Evolutionary conservation across 2,797 vertebrate genomes (phyloP), one percentile per base, ranked within the genome.

Genomic region (Myripristis jacobus): DNA sequence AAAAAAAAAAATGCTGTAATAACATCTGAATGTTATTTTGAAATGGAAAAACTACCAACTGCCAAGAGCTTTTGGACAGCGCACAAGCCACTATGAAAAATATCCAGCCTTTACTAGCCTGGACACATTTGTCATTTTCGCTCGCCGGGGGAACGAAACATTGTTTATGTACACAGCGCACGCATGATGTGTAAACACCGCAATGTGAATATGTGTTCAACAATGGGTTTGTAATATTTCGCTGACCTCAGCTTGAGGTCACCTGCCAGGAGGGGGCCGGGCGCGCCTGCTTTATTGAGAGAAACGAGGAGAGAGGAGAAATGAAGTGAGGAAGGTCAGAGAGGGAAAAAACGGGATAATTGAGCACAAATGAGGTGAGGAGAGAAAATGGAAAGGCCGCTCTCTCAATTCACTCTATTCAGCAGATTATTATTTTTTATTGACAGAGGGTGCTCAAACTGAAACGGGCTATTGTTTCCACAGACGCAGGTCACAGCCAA

Each of bases 21-120:
- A 70, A 67, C 24, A 34, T 75, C 43, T 60, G 22, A 66, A 22
- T n/a, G 62, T 21, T 29, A 29, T 52, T 48, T 44, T 56, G 2
- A 69, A 19, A 47, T 19, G 44, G 44, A 47, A 47, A 19, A 47
- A 62, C n/a, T 1, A n/a, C 18, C 7, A 12, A 47, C 44, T 47
- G 44, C 44, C 44, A 47, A 19, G 18, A 47, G 44, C n/a, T 47
- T 47, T 47, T 47, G 44, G 44, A 47, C 18, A 2, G 6, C 18
- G 10, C 7, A 19, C 44, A n/a, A 47, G 44, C 44, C 44, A n/a
- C 44, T 47, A 9, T 47, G 44, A 47, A 19, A 47, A n/a, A n/a
- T n/a, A 47, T 47, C 18, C 44, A 47, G 44, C 44, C 18, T 29
- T 29, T 6, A 47, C 44, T n/a, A 51, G 12, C 6, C 25, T 54